Evolutionary conservation across 2,888 invertebrate species (phyloP).

Genomic region (Salpingus planirostris): DNA sequence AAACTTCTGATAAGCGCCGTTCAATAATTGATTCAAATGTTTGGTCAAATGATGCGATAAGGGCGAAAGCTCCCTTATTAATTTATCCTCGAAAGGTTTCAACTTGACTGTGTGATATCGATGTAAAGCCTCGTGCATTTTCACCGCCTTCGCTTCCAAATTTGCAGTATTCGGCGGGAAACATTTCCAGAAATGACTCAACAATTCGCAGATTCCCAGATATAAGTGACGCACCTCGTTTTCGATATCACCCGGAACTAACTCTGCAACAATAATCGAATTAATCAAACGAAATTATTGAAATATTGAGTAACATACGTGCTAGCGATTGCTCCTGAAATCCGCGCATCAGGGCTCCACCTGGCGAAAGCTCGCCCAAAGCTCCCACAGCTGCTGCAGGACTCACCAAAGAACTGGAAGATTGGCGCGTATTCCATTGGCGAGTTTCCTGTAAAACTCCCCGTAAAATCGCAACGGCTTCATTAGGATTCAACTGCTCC

Average conservation of each 20-base stretch:
- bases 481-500: constrained; percentile 31
- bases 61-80: constrained; percentile 72
- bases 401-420: constrained; percentile 48
- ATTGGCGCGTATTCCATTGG: constrained; percentile 53
- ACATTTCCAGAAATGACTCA: constrained; percentile 92
- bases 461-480: constrained; percentile 41
- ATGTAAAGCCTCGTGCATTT: constrained; percentile 83
- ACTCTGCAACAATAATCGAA: constrained; percentile 50
- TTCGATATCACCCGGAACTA: constrained; percentile 75
- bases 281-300: background rate
- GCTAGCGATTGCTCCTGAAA: constrained; percentile 72
- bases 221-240: constrained; percentile 79
- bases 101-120: constrained; percentile 81
- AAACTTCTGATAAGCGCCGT: constrained; percentile 78
- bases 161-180: constrained; percentile 73
- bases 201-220: constrained; percentile 75
- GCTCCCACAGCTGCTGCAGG: constrained; percentile 76
- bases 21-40: constrained; percentile 81
- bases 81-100: constrained; percentile 79
- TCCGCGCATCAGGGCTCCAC: constrained; percentile 83
- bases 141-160: constrained; percentile 69
- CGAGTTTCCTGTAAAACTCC: constrained; percentile 46
- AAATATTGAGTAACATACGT: constrained; percentile 39
- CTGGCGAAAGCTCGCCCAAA: constrained; percentile 82
- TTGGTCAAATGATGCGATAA: constrained; percentile 70